Percentiles rank a stretch among this genome's conserved stretches.
Conservation (phyloP, 2,797 vertebrate genomes). For the Acanthurus tractus region DNA sequence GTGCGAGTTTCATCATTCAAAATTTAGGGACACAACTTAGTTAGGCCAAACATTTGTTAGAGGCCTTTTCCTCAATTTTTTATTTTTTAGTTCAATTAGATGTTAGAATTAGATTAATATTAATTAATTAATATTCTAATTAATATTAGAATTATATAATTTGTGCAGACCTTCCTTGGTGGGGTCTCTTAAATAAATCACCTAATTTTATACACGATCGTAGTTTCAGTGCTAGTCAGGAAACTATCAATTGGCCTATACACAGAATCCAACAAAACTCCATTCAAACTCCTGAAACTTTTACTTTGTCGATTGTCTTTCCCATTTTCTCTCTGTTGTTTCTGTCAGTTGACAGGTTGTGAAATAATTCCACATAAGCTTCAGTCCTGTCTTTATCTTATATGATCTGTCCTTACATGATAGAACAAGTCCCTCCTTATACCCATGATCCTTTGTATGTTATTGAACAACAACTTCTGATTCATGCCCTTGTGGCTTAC, state of each 20-base stretch:
- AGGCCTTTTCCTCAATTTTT: no score
- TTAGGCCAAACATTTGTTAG: no score
- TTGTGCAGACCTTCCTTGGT: background rate
- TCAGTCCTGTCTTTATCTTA: background rate
- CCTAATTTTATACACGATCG: background rate
- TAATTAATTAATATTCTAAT: no score
- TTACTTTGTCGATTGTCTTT: background rate
- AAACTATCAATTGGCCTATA: background rate
- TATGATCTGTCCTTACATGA: no score
- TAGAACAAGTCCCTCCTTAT: background rate
- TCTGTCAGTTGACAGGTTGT: background rate
- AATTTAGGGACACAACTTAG: background rate
- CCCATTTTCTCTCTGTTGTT: background rate
- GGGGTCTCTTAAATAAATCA: background rate
- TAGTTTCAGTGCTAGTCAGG: conserved; percentile 1
- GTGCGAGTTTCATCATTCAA: background rate
- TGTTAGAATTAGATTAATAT: no score
- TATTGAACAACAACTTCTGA: background rate
- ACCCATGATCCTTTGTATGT: background rate
- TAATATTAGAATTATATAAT: no score
- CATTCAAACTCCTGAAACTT: background rate
- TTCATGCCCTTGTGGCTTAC: no score
- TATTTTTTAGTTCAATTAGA: no score
- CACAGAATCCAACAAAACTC: background rate
- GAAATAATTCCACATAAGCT: background rate